phyloP scores from a whole-genome alignment of 1,140 invertebrate genomes.

The Bombus huntii region DNA sequence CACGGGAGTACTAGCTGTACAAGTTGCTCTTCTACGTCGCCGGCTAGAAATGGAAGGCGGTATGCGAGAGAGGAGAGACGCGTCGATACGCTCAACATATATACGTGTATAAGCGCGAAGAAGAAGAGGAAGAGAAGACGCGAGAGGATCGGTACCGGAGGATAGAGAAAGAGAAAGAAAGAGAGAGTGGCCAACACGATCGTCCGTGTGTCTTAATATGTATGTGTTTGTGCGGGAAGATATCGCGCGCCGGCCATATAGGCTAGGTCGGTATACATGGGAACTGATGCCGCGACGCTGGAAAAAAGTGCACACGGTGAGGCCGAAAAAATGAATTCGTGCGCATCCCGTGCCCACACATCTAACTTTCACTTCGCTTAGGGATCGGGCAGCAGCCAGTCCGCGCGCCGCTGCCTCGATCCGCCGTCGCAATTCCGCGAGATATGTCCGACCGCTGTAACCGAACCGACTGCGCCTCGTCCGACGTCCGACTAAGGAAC shows the following conservation, averaged over 20 bases:
- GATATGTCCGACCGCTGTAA: constrained; percentile 60
- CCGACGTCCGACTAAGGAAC: not conserved
- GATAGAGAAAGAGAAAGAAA: constrained; percentile 34
- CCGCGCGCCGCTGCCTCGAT: constrained; percentile 37
- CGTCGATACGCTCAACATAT: not conserved
- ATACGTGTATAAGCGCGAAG: not conserved
- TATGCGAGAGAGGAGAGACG: not conserved
- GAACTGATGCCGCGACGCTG: constrained; percentile 72
- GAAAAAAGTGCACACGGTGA: constrained; percentile 73
- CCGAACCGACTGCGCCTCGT: constrained; percentile 24
- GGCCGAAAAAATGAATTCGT: constrained; percentile 84
- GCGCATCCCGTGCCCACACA: constrained; percentile 84
- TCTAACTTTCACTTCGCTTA: constrained; percentile 83
- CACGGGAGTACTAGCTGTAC: constrained; percentile 60
- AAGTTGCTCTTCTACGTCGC: constrained; percentile 56
- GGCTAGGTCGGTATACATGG: constrained; percentile 79
- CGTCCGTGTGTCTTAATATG: constrained; percentile 29
- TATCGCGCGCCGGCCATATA: constrained; percentile 76
- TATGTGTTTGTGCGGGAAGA: constrained; percentile 66
- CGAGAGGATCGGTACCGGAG: constrained; percentile 14
- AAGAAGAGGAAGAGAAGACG: constrained; percentile 25
- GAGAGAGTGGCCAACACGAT: constrained; percentile 38
- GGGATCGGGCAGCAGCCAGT: constrained; percentile 76
- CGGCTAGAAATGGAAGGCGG: constrained; percentile 41
- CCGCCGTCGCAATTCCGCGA: constrained; percentile 72